These are phyloP conservation scores for Pollachius pollachius DNA, from an alignment of 2,113 vertebrate genomes.

Conservation along the genomic window DNA sequence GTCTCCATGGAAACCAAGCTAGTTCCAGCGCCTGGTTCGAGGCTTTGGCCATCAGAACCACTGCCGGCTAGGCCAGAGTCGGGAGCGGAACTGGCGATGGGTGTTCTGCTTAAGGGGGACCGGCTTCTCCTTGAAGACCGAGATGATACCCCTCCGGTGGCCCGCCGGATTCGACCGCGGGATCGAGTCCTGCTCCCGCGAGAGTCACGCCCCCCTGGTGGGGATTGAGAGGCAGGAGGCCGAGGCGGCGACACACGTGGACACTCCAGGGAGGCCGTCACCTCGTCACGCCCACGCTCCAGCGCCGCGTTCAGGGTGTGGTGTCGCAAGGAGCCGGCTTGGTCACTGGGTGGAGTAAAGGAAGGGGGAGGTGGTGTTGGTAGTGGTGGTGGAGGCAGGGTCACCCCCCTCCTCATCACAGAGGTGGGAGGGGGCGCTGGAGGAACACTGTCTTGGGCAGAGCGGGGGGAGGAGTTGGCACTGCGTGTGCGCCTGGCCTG, in stretches of 20 bases:
- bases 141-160: constrained; percentile 70
- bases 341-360: constrained; percentile 39
- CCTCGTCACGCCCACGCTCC: constrained; percentile 63
- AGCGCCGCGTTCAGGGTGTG: constrained; percentile 43
- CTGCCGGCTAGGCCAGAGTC: constrained; percentile 38
- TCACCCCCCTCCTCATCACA: constrained; percentile 53
- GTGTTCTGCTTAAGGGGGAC: constrained; percentile 79
- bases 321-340: constrained; percentile 46
- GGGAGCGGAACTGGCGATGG: constrained; percentile 31
- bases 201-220: constrained; percentile 50
- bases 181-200: constrained; percentile 83
- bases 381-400: constrained; percentile 37
- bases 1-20: constrained; percentile 62
- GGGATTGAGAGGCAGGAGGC: constrained; percentile 44
- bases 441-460: constrained; percentile 53
- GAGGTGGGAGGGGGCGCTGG: constrained; percentile 44
- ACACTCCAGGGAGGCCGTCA: constrained; percentile 54
- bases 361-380: constrained; percentile 41
- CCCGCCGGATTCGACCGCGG: constrained; percentile 79
- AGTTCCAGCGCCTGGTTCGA: constrained; percentile 49
- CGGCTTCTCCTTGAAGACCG: constrained; percentile 83
- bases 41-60: constrained; percentile 26
- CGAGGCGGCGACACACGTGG: constrained; percentile 47
- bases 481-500: constrained; percentile 79
- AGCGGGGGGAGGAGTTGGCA: constrained; percentile 50